Evolutionary conservation across 2,888 invertebrate genomes (phyloP), one percentile per base, ranked within the genome.

Genomic region (Petrolisthes cinctipes): DNA sequence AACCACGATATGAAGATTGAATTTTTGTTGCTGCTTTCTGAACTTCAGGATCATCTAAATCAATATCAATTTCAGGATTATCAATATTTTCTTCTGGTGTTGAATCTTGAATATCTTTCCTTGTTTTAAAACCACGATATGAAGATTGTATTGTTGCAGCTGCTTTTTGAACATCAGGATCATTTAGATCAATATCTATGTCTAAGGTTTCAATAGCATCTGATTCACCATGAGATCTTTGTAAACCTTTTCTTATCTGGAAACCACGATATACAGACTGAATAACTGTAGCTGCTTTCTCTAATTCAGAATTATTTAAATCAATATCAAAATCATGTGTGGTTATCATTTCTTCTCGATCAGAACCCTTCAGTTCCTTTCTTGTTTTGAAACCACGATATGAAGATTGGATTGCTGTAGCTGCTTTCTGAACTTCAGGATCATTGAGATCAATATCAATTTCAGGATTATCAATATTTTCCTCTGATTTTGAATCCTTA

Each of bases 101-200:
- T 0, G 71, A 71, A 20, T 54, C 73, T 9, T 73, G 66, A 53
- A 73, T 6, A 54, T 73, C 11, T 73, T 83, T 66, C 20, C 82
- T 83, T n/a, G 73, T 73, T 73, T 73, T 83, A 53, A 73, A 83
- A 9, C 82, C 82, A 9, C 82, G 53, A 5, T 53, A 83, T 20
- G 73, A 83, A 54, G 82, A 51, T 23, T 83, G 82, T 7, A 83
- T 83, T 54, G 6, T 17, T 9, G 61, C 78, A 1, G 84, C 84
- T 53, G 84, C 84, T 53, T 85, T 66, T 20, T 78, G 61, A 5
- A 85, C 11, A 53, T 85, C 84, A 17, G 85, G 85, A 54, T 85
- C 85, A 85, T 51, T 85, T 9, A 85, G 53, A 71, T 85, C 85
- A 53, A 85, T 78, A 53, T 54, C 56, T 37, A n/a, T 71, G 17